Evolutionary conservation across 2,888 invertebrate species (phyloP).

Genomic region (Sinohyriopsis cumingii): DNA sequence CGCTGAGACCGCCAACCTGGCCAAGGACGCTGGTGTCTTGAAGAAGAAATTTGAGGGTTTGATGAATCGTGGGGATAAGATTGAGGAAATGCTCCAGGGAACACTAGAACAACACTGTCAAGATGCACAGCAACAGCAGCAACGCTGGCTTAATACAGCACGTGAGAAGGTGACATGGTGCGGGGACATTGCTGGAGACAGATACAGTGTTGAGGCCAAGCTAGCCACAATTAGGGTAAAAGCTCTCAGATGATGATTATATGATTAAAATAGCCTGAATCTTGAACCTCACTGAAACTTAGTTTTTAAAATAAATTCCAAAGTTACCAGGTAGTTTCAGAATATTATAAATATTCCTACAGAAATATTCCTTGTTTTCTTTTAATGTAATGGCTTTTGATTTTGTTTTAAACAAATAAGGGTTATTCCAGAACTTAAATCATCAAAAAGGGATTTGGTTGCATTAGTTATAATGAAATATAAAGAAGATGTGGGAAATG

Average conservation of each 20-base stretch:
- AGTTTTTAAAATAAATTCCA: no score
- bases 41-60: conserved; percentile 80
- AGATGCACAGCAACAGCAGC: conserved; percentile 86
- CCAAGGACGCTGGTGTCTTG: conserved; percentile 63
- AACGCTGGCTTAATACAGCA: conserved; percentile 85
- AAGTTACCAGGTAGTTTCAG: no score
- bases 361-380: no score
- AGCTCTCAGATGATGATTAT: not conserved
- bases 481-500: no score
- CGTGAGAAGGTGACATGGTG: conserved; percentile 94
- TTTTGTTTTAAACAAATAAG: no score
- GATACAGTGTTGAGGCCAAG: conserved; percentile 93
- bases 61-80: conserved; percentile 83
- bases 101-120: conserved; percentile 90
- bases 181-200: conserved; percentile 84
- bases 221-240: conserved; percentile 76
- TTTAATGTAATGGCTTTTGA: no score
- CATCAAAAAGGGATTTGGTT: no score
- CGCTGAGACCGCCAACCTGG: conserved; percentile 62
- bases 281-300: no score
- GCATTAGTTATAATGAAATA: no score
- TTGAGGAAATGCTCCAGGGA: conserved; percentile 76
- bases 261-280: no score
- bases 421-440: no score
- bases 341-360: no score